Conservation (phyloP, 2,113 vertebrate species). For the Cathartes aura region DNA sequence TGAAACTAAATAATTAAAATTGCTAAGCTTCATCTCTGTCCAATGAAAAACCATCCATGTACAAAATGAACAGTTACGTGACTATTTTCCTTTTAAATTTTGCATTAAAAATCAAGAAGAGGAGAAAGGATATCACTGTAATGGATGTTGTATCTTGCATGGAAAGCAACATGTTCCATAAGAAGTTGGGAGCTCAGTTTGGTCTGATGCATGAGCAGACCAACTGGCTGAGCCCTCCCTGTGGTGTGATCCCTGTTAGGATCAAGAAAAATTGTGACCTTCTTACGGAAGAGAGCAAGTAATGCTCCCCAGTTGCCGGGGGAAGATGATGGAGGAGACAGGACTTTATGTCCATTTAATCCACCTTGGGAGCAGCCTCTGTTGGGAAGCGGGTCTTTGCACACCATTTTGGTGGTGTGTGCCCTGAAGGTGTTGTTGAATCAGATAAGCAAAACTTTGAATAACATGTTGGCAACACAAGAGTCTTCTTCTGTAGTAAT, state of each 20-base stretch:
- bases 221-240: not conserved
- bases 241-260: not conserved
- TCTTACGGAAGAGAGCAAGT: not conserved
- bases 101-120: not conserved
- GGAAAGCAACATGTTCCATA: not conserved
- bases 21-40: not conserved
- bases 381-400: not conserved
- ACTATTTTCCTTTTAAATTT: conserved; percentile 32
- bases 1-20: conserved; percentile 20
- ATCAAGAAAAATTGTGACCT: not conserved
- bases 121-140: not conserved
- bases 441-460: not conserved
- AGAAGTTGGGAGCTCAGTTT: not conserved
- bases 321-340: not conserved
- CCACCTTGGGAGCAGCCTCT: not conserved
- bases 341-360: not conserved
- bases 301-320: not conserved
- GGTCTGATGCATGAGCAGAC: not conserved
- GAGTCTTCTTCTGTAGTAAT: not conserved
- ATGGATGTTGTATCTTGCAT: not conserved
- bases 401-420: not conserved
- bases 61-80: not conserved
- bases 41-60: not conserved
- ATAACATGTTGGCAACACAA: not conserved
- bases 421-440: not conserved